Evolutionary conservation across 2,113 vertebrate genomes (phyloP), one percentile per base, ranked within the genome.

Genomic region (Scomber colias): DNA sequence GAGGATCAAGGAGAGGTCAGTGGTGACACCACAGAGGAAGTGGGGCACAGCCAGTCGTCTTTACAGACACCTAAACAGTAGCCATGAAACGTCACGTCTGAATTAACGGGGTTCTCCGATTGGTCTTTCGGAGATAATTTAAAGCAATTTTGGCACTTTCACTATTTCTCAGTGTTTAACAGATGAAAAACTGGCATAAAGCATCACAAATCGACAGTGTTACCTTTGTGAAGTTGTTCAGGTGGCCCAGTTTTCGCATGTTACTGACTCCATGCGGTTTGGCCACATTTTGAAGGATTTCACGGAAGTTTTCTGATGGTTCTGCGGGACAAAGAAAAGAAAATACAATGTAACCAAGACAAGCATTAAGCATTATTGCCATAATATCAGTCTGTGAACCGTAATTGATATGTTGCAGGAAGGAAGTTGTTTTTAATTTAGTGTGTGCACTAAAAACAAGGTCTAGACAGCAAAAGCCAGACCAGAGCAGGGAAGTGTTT

Each of bases 151-250:
- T 17, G 11, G 19, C 11, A 24, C 5, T 71, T 17, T 72, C 14
- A 61, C 21, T 35, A 9, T 40, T 62, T 64, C 14, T 68, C 48
- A 24, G 15, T 17, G 27, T 15, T 19, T 14, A 60, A 67, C 31
- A 46, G 24, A 73, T 57, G 63, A 49, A 48, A 66, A 27, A 2
- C 24, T 27, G 24, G 24, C 24, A 27, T 27, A 27, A 27, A 53
- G 21, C 11, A 49, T 57, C 21, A 53, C 4, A 79, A 72, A 8
- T 19, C 24, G 21, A 63, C 40, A 72, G 64, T 19, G 0, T 94
- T 96, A 99, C 98, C 97, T 99, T 99, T 86, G 97, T 97, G 89
- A 99, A 99, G 93, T 99, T 99, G 96, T 99, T 99, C 94, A 99
- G 94, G 91, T 99, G 98, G 89, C 98, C 98, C 85, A 99, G 86